Base-by-base conservation (phyloP, 2,888 invertebrate species). In the Drosophila lacicola region DNA sequence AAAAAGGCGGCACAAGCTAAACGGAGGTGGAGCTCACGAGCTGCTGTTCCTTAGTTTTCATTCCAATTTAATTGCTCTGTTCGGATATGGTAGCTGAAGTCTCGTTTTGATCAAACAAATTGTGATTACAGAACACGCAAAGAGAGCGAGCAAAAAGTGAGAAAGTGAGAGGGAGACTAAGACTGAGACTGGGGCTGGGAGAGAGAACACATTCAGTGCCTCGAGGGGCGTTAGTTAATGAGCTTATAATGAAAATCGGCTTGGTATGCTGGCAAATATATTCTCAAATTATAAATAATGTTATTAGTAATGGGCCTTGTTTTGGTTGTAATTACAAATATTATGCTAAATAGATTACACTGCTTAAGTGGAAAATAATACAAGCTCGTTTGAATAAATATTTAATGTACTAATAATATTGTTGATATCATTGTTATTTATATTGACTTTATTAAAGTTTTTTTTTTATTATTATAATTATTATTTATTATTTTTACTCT, bases 161-260 rank as follows among this genome's bases (percentile, higher is more conserved):
- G 33, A 14, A 17, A 11, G 14, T 5, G 44, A 21, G 44, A 21
- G 21, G 2, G 39, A 14, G 13, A 8, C 14, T 14, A 8, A 25
- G 25, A 25, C 25, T 25, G 25, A 5, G 25, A 5, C 25, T 25
- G 25, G 2, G 29, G 8, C 25, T 25, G 25, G 29, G 8, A 8
- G 29, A 9, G 5, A 47, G 47, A 17, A 0, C 11, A 14, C n/a
- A 14, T 21, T 25, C 29, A 25, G 14, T 33, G 63, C 57, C 80
- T 61, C 41, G n/a, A 53, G 64, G 69, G 60, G 45, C 36, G 13
- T 42, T 45, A 56, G 55, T 70, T 83, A 86, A 82, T 82, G 86
- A 65, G 81, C 74, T 82, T 81, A 83, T 83, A 82, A 86, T 86
- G 81, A 69, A 76, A 76, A 76, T 76, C 58, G 50, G 8, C 51